Percentiles rank a stretch among this genome's conserved stretches.
Evolutionary conservation across 2,113 vertebrate genomes (phyloP).

Genomic region (Motacilla tschutschensis): DNA sequence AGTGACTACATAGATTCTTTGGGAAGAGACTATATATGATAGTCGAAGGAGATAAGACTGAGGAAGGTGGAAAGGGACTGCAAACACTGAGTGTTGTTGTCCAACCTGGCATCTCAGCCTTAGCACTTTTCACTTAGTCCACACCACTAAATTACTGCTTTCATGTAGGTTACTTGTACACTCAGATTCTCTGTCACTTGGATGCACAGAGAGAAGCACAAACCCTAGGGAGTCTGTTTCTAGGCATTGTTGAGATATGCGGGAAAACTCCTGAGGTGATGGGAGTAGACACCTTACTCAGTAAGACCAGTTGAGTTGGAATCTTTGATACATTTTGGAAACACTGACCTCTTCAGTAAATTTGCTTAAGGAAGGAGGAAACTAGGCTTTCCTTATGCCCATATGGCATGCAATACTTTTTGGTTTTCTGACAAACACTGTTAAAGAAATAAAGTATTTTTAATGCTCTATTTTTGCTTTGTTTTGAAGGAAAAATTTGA

Average conservation of each 20-base stretch:
- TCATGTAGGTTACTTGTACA: neutral
- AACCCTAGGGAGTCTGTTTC: neutral
- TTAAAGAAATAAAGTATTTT: neutral
- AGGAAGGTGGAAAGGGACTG: neutral
- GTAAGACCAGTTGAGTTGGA: neutral
- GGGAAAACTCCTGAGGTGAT: neutral
- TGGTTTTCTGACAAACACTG: neutral
- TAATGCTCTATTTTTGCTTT: neutral
- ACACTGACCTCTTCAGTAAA: neutral
- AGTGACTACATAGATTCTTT: neutral
- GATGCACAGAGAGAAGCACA: accelerated
- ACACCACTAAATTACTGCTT: neutral
- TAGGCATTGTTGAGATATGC: neutral
- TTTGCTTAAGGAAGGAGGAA: neutral
- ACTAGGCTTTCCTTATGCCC: neutral
- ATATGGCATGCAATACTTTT: neutral
- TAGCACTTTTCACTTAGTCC: neutral
- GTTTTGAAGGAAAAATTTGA: neutral
- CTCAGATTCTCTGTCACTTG: accelerated
- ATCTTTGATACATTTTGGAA: neutral
- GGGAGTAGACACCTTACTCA: neutral
- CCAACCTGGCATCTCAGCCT: neutral
- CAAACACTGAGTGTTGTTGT: neutral
- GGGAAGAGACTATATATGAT: neutral
- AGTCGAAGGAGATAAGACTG: neutral